phyloP scores from a whole-genome alignment of 2,888 invertebrate species.

The Hedychridium roseum region DNA sequence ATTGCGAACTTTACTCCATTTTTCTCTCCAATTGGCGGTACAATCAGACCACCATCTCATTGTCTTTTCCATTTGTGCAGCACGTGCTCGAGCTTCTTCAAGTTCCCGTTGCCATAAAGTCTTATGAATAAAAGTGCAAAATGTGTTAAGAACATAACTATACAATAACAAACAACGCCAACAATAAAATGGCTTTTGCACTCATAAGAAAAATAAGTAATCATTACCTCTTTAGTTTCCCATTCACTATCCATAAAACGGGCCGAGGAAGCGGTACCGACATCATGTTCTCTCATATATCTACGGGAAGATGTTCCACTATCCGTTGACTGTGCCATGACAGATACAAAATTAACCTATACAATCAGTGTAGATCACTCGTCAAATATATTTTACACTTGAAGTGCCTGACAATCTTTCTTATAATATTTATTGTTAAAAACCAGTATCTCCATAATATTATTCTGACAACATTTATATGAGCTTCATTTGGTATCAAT shows the following conservation, averaged over 20 bases:
- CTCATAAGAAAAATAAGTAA: conserved; percentile 7
- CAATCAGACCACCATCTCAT: conserved; percentile 99
- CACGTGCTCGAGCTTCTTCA: conserved; percentile 92
- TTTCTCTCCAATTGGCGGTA: conserved; percentile 94
- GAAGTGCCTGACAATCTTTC: no score
- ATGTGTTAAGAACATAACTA: background rate
- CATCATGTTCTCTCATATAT: conserved; percentile 71
- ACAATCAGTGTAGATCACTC: no score
- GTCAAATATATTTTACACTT: no score
- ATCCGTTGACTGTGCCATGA: conserved; percentile 71
- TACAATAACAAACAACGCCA: background rate
- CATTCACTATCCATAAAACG: conserved; percentile 77
- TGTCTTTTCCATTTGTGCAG: conserved; percentile 98
- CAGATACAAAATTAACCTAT: conserved; percentile 29
- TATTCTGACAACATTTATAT: no score
- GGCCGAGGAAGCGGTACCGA: conserved; percentile 67
- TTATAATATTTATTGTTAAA: no score
- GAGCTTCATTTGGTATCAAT: no score
- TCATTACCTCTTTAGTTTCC: conserved; percentile 78
- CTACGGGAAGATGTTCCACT: conserved; percentile 73
- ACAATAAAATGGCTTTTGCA: background rate
- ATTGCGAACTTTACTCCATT: conserved; percentile 93
- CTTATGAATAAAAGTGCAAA: conserved; percentile 57
- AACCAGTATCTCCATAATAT: no score
- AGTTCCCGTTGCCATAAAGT: conserved; percentile 80